Evolutionary conservation across 2,888 invertebrate species (phyloP).

Genomic region (Drosophila demipolita): DNA sequence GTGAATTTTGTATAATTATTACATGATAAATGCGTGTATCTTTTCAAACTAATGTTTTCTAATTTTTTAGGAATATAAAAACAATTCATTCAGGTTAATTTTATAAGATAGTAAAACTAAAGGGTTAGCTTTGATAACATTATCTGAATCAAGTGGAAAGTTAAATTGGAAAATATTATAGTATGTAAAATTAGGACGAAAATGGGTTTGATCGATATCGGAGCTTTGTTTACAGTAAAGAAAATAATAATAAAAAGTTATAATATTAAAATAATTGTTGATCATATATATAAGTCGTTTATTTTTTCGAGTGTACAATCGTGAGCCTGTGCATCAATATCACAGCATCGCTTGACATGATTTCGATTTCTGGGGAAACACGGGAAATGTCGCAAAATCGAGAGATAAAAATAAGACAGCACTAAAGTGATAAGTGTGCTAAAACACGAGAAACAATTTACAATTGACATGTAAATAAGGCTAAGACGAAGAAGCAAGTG

Average conservation of each 20-base stretch:
- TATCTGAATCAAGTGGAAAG: neutral
- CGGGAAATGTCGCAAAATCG: constrained; percentile 11
- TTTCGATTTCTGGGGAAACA: constrained; percentile 60
- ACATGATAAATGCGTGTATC: neutral
- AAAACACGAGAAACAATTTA: constrained; percentile 77
- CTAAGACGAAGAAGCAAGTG: neutral
- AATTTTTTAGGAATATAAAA: neutral
- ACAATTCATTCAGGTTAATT: neutral
- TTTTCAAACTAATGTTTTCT: neutral
- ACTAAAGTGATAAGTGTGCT: constrained; percentile 73
- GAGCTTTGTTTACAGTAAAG: neutral
- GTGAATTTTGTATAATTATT: neutral
- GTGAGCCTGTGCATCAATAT: constrained; percentile 57
- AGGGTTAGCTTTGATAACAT: too few relatives aligned
- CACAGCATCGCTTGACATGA: constrained; percentile 62
- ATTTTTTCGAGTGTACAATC: neutral
- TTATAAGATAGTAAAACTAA: neutral
- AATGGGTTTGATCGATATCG: neutral
- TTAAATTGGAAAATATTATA: neutral
- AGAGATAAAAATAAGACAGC: constrained; percentile 53
- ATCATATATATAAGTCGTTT: too few relatives aligned
- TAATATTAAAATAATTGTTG: neutral
- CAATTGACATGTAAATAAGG: constrained; percentile 73
- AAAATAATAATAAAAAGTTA: neutral
- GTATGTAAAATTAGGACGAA: neutral